Conservation (phyloP, 37 sponge, comb jelly and placozoan species). For the Tethya wilhelma region DNA sequence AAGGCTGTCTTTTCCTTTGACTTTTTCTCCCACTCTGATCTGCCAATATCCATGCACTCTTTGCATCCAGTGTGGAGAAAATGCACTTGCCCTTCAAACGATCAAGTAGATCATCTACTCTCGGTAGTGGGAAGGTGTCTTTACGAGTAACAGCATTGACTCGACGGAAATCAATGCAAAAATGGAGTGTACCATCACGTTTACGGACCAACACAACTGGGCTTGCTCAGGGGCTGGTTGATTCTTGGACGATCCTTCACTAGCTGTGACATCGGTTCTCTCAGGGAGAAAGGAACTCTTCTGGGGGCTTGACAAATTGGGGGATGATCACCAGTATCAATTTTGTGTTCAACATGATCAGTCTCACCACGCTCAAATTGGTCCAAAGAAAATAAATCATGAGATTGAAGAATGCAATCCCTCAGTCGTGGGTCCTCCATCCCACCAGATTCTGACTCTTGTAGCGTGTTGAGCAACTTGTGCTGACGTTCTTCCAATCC, state of each 20-base stretch:
- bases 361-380: conserved; percentile 2
- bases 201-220: too few relatives aligned
- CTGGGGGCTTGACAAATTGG: conserved; percentile 7
- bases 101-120: too few relatives aligned
- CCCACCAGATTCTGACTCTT: neutral
- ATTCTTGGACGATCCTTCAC: conserved; percentile 13
- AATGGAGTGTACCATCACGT: too few relatives aligned
- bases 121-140: too few relatives aligned
- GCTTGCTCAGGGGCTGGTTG: too few relatives aligned
- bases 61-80: conserved; percentile 13
- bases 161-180: too few relatives aligned
- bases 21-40: neutral
- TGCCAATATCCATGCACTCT: conserved; percentile 32
- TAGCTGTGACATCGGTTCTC: neutral
- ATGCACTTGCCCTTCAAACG: neutral
- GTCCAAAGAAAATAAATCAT: conserved; percentile 16
- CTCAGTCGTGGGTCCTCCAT: neutral
- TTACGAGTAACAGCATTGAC: too few relatives aligned
- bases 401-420: conserved; percentile 1
- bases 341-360: neutral
- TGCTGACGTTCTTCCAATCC: neutral
- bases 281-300: neutral
- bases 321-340: neutral
- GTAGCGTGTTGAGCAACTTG: neutral
- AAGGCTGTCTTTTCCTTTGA: conserved; percentile 28